Percentiles rank a stretch among this genome's conserved stretches.
These are phyloP conservation scores for Menidia menidia DNA, from an alignment of 2,797 vertebrate genomes.

Conservation along the genomic window DNA sequence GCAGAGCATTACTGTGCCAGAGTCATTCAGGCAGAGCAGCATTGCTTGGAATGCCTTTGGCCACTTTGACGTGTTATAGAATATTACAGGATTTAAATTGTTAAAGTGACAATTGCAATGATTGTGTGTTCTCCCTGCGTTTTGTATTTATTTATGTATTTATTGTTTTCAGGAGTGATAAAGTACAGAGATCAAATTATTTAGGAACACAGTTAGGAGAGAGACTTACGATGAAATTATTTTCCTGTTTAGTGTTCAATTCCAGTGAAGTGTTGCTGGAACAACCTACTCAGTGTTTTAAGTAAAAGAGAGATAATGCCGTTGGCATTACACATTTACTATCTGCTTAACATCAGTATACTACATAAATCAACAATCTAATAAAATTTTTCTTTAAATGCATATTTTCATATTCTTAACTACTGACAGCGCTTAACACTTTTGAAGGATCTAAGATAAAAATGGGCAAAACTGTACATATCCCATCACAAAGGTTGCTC, in stretches of 20 bases:
- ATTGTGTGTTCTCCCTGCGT: neutral
- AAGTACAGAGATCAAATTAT: neutral
- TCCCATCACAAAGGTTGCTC: neutral
- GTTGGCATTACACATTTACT: neutral
- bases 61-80: conserved; percentile 6
- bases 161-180: neutral
- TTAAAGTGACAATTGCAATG: neutral
- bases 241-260: neutral
- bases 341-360: neutral
- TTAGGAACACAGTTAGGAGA: neutral
- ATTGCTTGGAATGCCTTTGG: conserved; percentile 25
- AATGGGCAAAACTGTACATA: neutral
- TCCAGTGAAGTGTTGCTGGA: neutral
- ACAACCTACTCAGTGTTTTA: too few species aligned
- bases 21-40: conserved; percentile 36
- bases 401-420: too few species aligned
- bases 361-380: neutral
- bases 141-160: too few species aligned
- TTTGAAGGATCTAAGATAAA: neutral
- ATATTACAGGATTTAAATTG: neutral
- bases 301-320: neutral
- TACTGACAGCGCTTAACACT: neutral
- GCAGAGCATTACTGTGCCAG: conserved; percentile 20
- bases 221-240: neutral
- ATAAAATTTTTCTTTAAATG: too few species aligned